phyloP scores from a whole-genome alignment of 2,888 invertebrate species.

The Drosophila lutescens region DNA sequence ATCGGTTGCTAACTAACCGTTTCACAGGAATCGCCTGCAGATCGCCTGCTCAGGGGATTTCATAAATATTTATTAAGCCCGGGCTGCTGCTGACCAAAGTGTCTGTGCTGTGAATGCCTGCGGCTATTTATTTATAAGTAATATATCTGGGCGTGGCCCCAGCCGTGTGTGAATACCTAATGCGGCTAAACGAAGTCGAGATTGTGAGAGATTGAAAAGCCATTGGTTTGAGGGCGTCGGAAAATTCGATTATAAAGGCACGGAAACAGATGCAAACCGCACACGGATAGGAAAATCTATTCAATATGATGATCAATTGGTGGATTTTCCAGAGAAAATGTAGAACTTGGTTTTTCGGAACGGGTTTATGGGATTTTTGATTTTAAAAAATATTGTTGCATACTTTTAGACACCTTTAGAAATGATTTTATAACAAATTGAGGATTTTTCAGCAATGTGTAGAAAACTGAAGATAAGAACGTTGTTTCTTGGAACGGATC shows the following conservation, averaged over 20 bases:
- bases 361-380: no score
- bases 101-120: constrained; percentile 35
- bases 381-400: no score
- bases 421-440: background rate
- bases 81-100: constrained; percentile 33
- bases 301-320: background rate
- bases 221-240: constrained; percentile 4
- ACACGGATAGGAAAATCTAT: background rate
- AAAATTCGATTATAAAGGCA: constrained; percentile 35
- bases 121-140: constrained; percentile 43
- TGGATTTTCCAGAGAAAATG: no score
- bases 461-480: no score
- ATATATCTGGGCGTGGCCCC: constrained; percentile 29
- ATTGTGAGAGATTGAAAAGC: constrained; percentile 20
- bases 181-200: constrained; percentile 11
- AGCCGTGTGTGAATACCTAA: constrained; percentile 30
- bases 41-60: constrained; percentile 29
- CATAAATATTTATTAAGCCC: constrained; percentile 56
- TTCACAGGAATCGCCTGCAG: constrained; percentile 21
- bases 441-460: no score
- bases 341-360: no score
- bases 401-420: no score
- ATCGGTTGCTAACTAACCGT: constrained; percentile 28
- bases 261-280: constrained; percentile 20
- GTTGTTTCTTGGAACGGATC: no score